Evolutionary conservation across 2,113 vertebrate species (phyloP).

Genomic region (Crotalus tigris): DNA sequence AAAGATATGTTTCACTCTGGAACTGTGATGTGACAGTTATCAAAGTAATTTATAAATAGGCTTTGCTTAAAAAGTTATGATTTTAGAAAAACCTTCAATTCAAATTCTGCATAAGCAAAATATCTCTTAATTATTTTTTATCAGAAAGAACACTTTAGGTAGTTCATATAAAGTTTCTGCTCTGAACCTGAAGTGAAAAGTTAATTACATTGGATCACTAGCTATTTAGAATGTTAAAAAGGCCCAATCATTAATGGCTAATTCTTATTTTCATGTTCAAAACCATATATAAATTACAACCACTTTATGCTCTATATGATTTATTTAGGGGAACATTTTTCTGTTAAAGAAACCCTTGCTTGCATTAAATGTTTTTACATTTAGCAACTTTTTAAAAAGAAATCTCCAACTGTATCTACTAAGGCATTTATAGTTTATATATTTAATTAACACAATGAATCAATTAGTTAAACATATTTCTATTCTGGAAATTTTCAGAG

Average conservation of each 20-base stretch:
- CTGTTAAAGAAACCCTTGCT: conserved; percentile 8
- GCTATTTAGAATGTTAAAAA: conserved; percentile 7
- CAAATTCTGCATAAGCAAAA: neutral
- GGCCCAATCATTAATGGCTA: neutral
- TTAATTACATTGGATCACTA: neutral
- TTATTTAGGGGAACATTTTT: conserved; percentile 19
- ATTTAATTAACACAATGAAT: conserved; percentile 1
- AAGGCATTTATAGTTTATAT: conserved; percentile 12
- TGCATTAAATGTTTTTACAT: neutral
- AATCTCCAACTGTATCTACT: conserved; percentile 25
- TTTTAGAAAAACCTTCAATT: neutral
- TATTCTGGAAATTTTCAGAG: conserved; percentile 25
- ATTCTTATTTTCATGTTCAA: conserved; percentile 24
- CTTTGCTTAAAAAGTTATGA: neutral
- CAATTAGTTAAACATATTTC: conserved; percentile 36
- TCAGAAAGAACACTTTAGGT: conserved; percentile 25
- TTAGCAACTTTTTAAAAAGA: conserved; percentile 24
- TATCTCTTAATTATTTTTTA: neutral
- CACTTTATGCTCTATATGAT: conserved; percentile 9
- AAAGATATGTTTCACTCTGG: neutral
- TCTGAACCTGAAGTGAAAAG: neutral
- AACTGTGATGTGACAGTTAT: neutral
- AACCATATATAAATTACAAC: neutral
- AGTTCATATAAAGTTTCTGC: conserved; percentile 36
- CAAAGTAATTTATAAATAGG: neutral